Conservation (phyloP, 2,888 invertebrate species). For the Aphodius granarius region DNA sequence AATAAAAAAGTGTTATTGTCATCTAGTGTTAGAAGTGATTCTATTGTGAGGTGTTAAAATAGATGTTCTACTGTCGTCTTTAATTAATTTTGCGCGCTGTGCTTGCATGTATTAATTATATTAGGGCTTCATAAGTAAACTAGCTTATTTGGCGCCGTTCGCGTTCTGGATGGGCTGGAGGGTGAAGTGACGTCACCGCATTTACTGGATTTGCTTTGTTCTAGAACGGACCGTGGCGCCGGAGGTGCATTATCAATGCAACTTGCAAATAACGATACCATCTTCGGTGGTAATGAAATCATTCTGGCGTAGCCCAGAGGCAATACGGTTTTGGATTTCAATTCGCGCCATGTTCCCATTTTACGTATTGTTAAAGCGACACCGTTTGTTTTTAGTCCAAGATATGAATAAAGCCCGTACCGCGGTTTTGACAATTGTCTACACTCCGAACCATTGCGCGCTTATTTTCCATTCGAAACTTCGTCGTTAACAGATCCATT, state of each 20-base stretch:
- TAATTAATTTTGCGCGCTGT: background rate
- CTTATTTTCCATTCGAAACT: background rate
- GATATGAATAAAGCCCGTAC: background rate
- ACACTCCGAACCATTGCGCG: background rate
- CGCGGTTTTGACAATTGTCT: background rate
- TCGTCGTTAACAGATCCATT: too few species aligned
- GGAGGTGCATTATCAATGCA: conserved; percentile 11
- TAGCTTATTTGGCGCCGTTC: background rate
- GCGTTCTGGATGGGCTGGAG: background rate
- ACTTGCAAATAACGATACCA: conserved; percentile 14
- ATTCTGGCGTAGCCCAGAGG: conserved; percentile 11
- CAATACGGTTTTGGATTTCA: conserved; percentile 11
- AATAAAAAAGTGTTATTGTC: too few species aligned
- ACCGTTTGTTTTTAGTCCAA: conserved; percentile 3
- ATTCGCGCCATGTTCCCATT: background rate
- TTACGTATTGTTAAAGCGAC: conserved; percentile 7
- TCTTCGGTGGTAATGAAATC: conserved; percentile 21
- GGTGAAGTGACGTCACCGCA: background rate
- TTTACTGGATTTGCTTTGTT: conserved; percentile 2
- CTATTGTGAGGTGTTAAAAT: background rate
- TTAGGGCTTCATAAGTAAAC: background rate
- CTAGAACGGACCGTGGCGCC: background rate
- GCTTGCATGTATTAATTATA: background rate
- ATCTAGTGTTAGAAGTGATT: background rate
- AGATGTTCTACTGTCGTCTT: background rate